A percentile compares a stretch with the other conserved stretches of the same genome.
Conservation (phyloP, 2,113 vertebrate species). For the Megalops atlanticus region DNA sequence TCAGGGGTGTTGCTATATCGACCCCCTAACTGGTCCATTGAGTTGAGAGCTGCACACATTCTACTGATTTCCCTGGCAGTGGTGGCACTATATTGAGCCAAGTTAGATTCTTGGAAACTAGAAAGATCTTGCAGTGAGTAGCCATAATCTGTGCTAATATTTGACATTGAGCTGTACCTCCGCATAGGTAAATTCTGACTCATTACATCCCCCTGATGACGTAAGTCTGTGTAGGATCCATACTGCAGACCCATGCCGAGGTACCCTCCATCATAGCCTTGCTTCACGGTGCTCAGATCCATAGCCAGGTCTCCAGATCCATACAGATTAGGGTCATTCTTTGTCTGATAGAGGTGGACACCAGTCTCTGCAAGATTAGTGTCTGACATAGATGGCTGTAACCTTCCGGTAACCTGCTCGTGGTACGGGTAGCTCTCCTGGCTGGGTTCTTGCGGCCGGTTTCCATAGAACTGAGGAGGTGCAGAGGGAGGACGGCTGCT, state of each 20-base stretch:
- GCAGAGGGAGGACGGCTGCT: conserved; percentile 58
- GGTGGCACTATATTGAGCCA: conserved; percentile 95
- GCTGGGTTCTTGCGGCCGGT: conserved; percentile 64
- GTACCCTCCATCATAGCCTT: conserved; percentile 84
- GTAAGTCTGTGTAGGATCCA: conserved; percentile 91
- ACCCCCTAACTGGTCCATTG: conserved; percentile 89
- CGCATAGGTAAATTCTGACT: conserved; percentile 84
- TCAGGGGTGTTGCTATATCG: conserved; percentile 80
- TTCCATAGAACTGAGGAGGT: conserved; percentile 65
- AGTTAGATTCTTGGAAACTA: conserved; percentile 85
- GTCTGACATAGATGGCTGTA: conserved; percentile 94
- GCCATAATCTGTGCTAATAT: conserved; percentile 87
- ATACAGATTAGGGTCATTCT: conserved; percentile 73
- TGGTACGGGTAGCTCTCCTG: conserved; percentile 68
- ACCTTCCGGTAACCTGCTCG: conserved; percentile 74
- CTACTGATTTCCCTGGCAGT: conserved; percentile 95
- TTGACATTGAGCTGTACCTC: conserved; percentile 93
- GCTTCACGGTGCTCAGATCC: conserved; percentile 88
- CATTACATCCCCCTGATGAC: conserved; percentile 82
- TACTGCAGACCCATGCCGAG: conserved; percentile 89
- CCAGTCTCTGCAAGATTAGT: conserved; percentile 85
- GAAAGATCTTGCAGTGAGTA: conserved; percentile 77
- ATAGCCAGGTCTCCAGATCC: conserved; percentile 75
- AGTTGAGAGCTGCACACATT: conserved; percentile 96
- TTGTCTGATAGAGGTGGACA: conserved; percentile 76